Base-by-base conservation (phyloP, 2,888 invertebrate species). In the Xestia ashworthii region DNA sequence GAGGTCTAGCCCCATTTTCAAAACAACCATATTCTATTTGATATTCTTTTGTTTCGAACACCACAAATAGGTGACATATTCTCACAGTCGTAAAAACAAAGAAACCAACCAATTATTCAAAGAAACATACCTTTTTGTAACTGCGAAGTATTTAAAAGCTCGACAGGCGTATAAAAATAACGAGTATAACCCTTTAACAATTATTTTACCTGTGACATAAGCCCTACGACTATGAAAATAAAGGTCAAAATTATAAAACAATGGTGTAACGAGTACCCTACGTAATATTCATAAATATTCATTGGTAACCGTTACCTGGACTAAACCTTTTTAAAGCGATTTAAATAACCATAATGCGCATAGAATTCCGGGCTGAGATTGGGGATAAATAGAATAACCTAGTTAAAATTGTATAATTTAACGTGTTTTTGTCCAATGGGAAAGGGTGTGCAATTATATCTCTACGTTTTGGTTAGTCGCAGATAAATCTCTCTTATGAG, bases 211-310 rank as follows among this genome's bases (percentile, higher is more conserved):
- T 44, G 14, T 65, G 44, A 65, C 38, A 9, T 65, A 65, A 25
- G 44, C 65, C 65, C 44, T 65, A 65, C 12, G 3, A 4, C 44
- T 16, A 65, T 65, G 14, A 8, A 1, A 14, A 44, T 65, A 65
- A 65, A 65, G 65, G n/a, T 44, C n/a, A 65, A 65, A 65, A 65
- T 62, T 38, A 19, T 19, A 62, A 62, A 38, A 62, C 62, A 19
- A 38, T 62, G 32, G 19, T 5, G 77, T 80, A 78, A 74, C 77
- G 79, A 74, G 74, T 65, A 22, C 65, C 74, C 53, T 41, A 75
- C 48, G 71, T 76, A 83, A 83, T 76, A 62, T 79, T 80, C 72
- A 83, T 87, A 79, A 87, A 87, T 86, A 86, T 87, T 87, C 86
- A 85, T 83, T 85, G 79, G 53, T n/a, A 66, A 80, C 80, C 38